phyloP scores from a whole-genome alignment of 1,140 invertebrate genomes.

The Hirudo medicinalis region DNA sequence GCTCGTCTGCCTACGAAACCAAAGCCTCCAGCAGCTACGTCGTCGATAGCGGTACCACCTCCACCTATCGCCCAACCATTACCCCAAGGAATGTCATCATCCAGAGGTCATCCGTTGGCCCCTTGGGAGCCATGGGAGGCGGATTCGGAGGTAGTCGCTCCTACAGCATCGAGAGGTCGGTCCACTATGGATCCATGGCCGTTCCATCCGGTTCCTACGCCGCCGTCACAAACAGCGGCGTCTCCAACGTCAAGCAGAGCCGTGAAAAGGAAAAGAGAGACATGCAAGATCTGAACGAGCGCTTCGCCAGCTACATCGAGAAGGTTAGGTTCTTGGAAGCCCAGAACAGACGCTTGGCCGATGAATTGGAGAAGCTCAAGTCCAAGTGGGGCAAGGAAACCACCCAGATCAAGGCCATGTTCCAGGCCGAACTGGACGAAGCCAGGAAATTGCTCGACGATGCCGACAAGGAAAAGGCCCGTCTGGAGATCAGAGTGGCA shows the following conservation, averaged over 20 bases:
- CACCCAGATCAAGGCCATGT: constrained; percentile 24
- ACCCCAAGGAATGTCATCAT: constrained; percentile 15
- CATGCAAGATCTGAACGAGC: constrained; percentile 26
- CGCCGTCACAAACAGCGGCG: constrained; percentile 34
- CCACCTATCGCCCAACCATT: constrained; percentile 5
- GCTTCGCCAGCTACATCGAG: constrained; percentile 27
- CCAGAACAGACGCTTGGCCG: constrained; percentile 22
- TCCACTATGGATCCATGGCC: constrained; percentile 12
- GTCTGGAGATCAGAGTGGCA: constrained; percentile 22
- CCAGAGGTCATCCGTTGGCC: constrained; percentile 14
- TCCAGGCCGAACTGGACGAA: constrained; percentile 27
- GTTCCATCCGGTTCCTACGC: constrained; percentile 28
- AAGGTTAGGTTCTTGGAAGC: constrained; percentile 24
- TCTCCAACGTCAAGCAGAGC: constrained; percentile 36
- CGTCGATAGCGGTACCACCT: not conserved
- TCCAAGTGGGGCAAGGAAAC: constrained; percentile 23
- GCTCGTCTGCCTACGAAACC: constrained; percentile 13
- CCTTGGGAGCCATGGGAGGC: not conserved
- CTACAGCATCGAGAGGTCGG: constrained; percentile 7
- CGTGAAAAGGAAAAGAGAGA: constrained; percentile 36
- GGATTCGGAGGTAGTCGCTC: not conserved
- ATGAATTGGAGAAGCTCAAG: constrained; percentile 25
- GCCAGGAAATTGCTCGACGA: constrained; percentile 26
- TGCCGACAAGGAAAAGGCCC: constrained; percentile 26
- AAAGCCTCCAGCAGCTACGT: not conserved